Conservation (phyloP, 2,888 invertebrate genomes). For the Cristatella mucedo region DNA sequence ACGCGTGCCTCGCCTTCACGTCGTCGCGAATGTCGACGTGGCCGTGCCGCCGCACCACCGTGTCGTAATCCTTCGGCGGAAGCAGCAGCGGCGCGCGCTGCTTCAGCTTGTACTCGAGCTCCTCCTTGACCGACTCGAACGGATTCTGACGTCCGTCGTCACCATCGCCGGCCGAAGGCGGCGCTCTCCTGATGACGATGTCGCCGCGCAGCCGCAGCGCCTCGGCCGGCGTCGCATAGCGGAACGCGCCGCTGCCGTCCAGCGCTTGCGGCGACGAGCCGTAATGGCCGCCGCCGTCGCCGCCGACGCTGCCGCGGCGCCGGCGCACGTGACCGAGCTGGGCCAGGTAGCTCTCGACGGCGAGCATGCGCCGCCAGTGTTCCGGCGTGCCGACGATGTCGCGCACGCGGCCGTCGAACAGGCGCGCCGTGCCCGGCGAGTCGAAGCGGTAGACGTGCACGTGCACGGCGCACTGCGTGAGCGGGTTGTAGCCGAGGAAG, state of each 20-base stretch:
- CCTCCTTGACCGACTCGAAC: slow-evolving; percentile 79
- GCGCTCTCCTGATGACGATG: not conserved
- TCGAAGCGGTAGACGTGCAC: slow-evolving; percentile 89
- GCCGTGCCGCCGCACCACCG: slow-evolving; percentile 62
- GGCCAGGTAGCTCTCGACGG: not conserved
- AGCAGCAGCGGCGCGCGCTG: slow-evolving; percentile 53
- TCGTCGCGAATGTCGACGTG: slow-evolving; percentile 41
- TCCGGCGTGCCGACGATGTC: slow-evolving; percentile 48
- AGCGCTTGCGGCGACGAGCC: slow-evolving; percentile 11
- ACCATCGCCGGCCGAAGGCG: not conserved
- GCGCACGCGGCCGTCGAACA: slow-evolving; percentile 67
- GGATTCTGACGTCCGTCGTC: slow-evolving; percentile 35
- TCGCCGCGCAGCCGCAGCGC: not conserved
- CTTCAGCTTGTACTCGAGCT: slow-evolving; percentile 58
- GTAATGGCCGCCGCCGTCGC: slow-evolving; percentile 15
- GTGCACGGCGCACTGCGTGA: slow-evolving; percentile 81
- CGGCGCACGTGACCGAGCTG: not conserved
- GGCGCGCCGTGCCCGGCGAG: slow-evolving; percentile 74
- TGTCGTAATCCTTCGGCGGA: slow-evolving; percentile 86
- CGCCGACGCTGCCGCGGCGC: slow-evolving; percentile 17
- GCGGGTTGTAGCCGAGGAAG: slow-evolving; percentile 76
- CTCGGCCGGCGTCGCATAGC: slow-evolving; percentile 12
- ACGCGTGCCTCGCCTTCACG: too few species aligned
- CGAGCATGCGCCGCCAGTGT: not conserved
- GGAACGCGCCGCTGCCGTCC: slow-evolving; percentile 10